phyloP scores from a whole-genome alignment of 2,888 invertebrate species.

The Taphrorychus bicolor region DNA sequence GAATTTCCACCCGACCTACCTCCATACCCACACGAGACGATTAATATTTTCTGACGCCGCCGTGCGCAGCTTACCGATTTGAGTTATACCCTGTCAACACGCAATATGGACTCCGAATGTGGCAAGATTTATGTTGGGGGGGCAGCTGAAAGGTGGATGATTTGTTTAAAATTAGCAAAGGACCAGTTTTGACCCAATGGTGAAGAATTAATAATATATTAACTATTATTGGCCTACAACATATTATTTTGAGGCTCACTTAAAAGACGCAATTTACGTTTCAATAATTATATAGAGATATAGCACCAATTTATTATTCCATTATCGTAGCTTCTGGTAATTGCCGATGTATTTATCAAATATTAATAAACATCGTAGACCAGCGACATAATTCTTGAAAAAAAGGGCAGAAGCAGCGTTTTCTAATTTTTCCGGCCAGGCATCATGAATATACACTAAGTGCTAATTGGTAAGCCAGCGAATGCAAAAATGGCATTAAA shows the following conservation, averaged over 20 bases:
- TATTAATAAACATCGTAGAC: too few species aligned
- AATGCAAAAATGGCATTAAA: constrained; percentile 22
- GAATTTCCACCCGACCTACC: neutral
- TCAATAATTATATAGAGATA: neutral
- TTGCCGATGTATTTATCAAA: too few species aligned
- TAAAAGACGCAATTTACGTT: too few species aligned
- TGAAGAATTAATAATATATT: too few species aligned
- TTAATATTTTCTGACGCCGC: neutral
- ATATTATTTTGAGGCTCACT: too few species aligned
- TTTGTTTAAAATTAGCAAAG: too few species aligned
- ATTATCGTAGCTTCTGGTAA: neutral
- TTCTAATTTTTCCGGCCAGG: constrained; percentile 7
- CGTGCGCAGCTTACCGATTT: neutral
- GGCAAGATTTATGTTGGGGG: neutral
- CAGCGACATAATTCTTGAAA: neutral
- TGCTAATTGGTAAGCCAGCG: constrained; percentile 19
- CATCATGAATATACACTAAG: constrained; percentile 17
- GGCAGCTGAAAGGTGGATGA: neutral
- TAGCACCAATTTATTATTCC: neutral
- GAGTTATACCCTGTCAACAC: constrained; percentile 4
- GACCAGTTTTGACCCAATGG: too few species aligned
- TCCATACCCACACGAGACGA: neutral
- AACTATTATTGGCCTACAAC: too few species aligned
- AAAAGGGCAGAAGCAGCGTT: constrained; percentile 11
- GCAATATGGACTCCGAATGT: constrained; percentile 3